phyloP scores from a whole-genome alignment of 1,140 invertebrate species.

The Pantala flavescens region DNA sequence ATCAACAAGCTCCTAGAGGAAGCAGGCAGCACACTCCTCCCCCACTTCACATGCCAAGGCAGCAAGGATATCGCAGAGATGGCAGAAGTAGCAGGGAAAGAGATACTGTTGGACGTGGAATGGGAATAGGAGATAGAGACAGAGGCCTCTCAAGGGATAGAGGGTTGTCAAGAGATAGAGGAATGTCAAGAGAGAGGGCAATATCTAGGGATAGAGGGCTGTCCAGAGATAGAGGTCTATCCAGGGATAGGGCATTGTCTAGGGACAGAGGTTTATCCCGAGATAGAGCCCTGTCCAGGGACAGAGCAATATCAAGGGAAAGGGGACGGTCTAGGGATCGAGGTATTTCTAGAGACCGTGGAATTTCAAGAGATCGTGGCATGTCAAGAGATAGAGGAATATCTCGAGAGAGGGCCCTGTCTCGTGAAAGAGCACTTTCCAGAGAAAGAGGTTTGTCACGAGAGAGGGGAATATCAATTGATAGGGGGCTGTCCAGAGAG shows the following conservation, averaged over 20 bases:
- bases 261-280: neutral
- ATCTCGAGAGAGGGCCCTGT: neutral
- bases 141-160: neutral
- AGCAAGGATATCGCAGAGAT: neutral
- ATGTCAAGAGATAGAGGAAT: neutral
- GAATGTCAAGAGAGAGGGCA: no score
- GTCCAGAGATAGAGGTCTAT: no score
- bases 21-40: neutral
- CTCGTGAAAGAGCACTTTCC: neutral
- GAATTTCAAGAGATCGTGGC: neutral
- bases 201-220: no score
- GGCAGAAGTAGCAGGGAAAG: neutral
- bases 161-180: neutral
- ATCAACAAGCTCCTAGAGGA: neutral
- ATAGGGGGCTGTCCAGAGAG: neutral
- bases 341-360: neutral
- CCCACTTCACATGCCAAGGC: neutral
- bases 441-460: neutral
- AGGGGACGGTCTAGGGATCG: neutral
- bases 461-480: neutral
- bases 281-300: neutral
- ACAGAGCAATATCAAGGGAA: neutral
- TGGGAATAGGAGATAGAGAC: neutral
- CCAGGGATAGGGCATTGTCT: constrained; percentile 11
- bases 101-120: neutral